Evolutionary conservation across 2,888 invertebrate species (phyloP).

Genomic region (Brachylomia viminalis): DNA sequence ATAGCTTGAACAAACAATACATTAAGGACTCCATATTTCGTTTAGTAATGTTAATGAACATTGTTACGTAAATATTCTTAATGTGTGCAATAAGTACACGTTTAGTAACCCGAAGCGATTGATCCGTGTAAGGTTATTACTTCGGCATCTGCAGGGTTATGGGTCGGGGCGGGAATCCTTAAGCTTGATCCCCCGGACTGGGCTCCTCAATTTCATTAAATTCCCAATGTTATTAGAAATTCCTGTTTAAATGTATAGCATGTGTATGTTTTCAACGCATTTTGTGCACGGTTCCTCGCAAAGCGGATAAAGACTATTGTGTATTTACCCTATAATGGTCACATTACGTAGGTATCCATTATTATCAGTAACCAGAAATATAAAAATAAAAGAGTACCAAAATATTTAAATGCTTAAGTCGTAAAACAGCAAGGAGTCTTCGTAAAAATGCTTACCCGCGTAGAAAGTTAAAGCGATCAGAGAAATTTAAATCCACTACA

Average conservation of each 20-base stretch:
- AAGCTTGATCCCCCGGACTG: conserved; percentile 67
- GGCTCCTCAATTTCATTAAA: conserved; percentile 76
- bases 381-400: conserved; percentile 36
- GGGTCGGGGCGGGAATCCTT: conserved; percentile 76
- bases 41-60: conserved; percentile 35
- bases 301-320: background rate
- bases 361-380: conserved; percentile 13
- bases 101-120: conserved; percentile 71
- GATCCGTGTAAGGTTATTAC: conserved; percentile 76
- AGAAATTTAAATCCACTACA: conserved; percentile 76
- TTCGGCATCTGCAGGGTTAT: conserved; percentile 76
- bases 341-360: conserved; percentile 6
- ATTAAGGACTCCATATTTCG: conserved; percentile 41
- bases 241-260: conserved; percentile 37
- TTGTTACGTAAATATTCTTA: conserved; percentile 47
- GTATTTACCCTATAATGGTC: background rate
- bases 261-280: background rate
- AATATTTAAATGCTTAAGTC: conserved; percentile 36
- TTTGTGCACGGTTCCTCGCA: conserved; percentile 4
- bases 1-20: conserved; percentile 61
- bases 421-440: conserved; percentile 48
- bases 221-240: conserved; percentile 74
- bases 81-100: conserved; percentile 66
- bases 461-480: conserved; percentile 61
- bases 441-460: conserved; percentile 41